phyloP scores from a whole-genome alignment of 2,888 invertebrate genomes.

The Dicyrtoma fusca region DNA sequence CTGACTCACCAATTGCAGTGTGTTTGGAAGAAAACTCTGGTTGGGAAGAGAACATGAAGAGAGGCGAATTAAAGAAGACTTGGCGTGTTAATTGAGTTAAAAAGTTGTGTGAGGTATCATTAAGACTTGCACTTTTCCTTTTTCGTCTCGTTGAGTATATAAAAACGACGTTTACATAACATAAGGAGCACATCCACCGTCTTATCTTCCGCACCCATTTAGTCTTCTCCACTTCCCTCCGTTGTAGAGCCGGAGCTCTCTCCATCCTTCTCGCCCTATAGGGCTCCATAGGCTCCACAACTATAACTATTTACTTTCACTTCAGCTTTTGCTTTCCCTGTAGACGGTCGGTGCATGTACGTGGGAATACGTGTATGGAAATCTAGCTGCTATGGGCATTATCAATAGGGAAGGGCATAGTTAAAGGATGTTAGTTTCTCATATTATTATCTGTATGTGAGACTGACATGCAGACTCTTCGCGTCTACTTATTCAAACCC shows the following conservation, averaged over 20 bases:
- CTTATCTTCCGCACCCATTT: background rate
- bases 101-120: slow-evolving; percentile 42
- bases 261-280: background rate
- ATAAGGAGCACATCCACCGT: slow-evolving; percentile 6
- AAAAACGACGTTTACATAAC: no score
- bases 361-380: no score
- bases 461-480: background rate
- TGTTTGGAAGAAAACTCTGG: background rate
- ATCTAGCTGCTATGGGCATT: no score
- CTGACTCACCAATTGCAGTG: no score
- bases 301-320: no score
- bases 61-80: slow-evolving; percentile 39
- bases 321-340: background rate
- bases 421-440: no score
- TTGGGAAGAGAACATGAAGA: slow-evolving; percentile 29
- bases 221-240: slow-evolving; percentile 1
- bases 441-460: no score
- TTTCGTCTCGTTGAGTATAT: no score
- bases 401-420: no score
- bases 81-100: slow-evolving; percentile 47
- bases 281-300: no score
- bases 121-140: slow-evolving; percentile 19
- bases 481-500: background rate
- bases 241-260: background rate
- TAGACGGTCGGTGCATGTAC: background rate